Evolutionary conservation across 2,797 vertebrate genomes (phyloP), one percentile per base, ranked within the genome.

Genomic region (Microctenopoma steveboyesi): DNA sequence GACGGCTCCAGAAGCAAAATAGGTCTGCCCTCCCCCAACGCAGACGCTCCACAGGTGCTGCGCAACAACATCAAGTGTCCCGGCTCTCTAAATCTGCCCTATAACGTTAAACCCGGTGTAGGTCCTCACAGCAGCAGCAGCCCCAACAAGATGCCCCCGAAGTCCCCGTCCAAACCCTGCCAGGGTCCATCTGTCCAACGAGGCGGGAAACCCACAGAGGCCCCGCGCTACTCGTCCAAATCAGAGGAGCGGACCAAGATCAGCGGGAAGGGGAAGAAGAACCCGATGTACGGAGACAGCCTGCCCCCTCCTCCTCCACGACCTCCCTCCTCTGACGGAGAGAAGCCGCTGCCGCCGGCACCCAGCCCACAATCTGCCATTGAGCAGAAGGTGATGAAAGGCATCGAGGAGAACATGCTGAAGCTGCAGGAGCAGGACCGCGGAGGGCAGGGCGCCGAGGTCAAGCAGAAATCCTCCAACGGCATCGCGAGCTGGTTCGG

Each of bases 361-460:
- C 80, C 92, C 13, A 89, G 88, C 50, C 90, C 80, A 0, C 96
- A 96, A 12, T 97, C 97, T 0, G 95, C 96, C 83, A 98, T 98
- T 1, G 97, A 99, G 88, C 96, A 98, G 91, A 98, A 98, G 79
- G 97, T 99, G 77, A 99, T 99, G 97, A 98, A 98, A 69, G 97
- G 97, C 78, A 99, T 99, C 0, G 96, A 98, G 91, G 97, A 98
- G 89, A 98, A 98, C 1, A 88, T 98, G 90, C 90, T 98, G 71
- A 94, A 97, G 74, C 95, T 96, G 25, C 96, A 96, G 87, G 96
- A 96, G 76, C 96, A 96, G 89, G 96, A 97, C 82, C 81, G 95
- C 35, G 93, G 91, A 22, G 92, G 86, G 0, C 95, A 92, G 4
- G 54, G 52, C 0, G 52, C 64, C 0, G 97, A 98, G 82, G 94